Evolutionary conservation across 1,140 invertebrate species (phyloP).

Genomic region (Neuroterus valhalla): DNA sequence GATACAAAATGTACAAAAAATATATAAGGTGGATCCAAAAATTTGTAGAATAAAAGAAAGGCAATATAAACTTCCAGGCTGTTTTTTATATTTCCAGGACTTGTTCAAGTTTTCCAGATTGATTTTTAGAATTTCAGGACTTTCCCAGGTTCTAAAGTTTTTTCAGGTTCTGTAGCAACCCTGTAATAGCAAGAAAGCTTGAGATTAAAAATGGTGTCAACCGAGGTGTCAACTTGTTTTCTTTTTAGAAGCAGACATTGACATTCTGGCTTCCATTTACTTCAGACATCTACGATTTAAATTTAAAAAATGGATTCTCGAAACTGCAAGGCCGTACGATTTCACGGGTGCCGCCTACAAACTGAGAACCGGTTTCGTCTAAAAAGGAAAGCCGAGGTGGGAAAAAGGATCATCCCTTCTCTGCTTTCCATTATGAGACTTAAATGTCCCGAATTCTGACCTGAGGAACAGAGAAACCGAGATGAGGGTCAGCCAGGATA

Average conservation of each 20-base stretch:
- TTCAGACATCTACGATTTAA: not conserved
- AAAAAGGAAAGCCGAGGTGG: slow-evolving; percentile 25
- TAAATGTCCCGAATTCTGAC: not conserved
- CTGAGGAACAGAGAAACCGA: slow-evolving; percentile 9
- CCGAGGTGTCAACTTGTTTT: not conserved
- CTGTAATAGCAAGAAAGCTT: not conserved
- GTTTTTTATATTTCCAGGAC: too few species aligned
- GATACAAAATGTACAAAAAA: too few species aligned
- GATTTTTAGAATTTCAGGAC: too few species aligned
- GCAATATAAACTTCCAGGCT: too few species aligned
- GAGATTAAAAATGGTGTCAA: not conserved
- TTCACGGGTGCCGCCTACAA: slow-evolving; percentile 21
- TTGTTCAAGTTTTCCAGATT: too few species aligned
- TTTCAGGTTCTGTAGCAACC: too few species aligned
- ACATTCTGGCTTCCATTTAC: not conserved
- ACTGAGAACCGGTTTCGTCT: not conserved
- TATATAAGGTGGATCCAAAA: too few species aligned
- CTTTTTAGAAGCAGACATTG: not conserved
- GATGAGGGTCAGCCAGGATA: slow-evolving; percentile 12
- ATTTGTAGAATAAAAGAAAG: too few species aligned
- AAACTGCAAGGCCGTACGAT: slow-evolving; percentile 2
- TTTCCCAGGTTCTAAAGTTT: too few species aligned
- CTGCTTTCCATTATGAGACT: slow-evolving; percentile 12
- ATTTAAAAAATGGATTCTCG: slow-evolving; percentile 16
- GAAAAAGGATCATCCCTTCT: slow-evolving; percentile 15